Base-by-base conservation (phyloP, 92 coral and sea anemone species). In the Palythoa heliodiscus region DNA sequence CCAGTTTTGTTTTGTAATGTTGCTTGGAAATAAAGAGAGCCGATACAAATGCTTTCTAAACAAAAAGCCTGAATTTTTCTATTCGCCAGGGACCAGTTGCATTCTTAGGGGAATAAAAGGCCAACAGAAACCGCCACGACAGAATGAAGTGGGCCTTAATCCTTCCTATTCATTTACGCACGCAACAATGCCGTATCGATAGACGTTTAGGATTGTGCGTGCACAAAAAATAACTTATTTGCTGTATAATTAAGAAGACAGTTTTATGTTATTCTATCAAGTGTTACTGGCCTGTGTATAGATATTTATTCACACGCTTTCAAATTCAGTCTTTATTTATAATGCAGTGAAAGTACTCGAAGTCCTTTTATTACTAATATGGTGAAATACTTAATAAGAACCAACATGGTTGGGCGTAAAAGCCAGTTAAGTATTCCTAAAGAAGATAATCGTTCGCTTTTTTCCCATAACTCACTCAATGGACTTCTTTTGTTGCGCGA, bases 31-130 rank as follows among this genome's bases (percentile, higher is more conserved):
- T 80, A 80, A 67, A 80, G 17, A 80, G 38, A 77, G 82, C 48
- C 69, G 70, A 57, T 77, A 55, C 50, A 78, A 76, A 78, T 11
- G 35, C 37, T 38, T 40, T 78, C 71, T 60, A 67, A 70, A 86
- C 87, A 87, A 87, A 86, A 89, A 73, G 87, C 72, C 66, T 82
- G 85, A 89, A 75, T 87, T 39, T 82, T 40, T 75, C 86, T 82
- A 76, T 90, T 87, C 85, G 58, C 50, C 2, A 68, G 58, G 48
- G 85, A 57, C 12, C 70, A 76, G 13, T 13, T 1, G 5, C 77
- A 76, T 70, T 85, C 79, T 25, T 69, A 20, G 54, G 79, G 77
- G 87, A 83, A 83, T 73, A 57, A 20, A 50, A 19, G 23, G 13
- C 47, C 52, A 75, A 73, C 78, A 47, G 54, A 16, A 38, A 52